Conservation (phyloP, 1,140 invertebrate genomes). For the Portunus trituberculatus region DNA sequence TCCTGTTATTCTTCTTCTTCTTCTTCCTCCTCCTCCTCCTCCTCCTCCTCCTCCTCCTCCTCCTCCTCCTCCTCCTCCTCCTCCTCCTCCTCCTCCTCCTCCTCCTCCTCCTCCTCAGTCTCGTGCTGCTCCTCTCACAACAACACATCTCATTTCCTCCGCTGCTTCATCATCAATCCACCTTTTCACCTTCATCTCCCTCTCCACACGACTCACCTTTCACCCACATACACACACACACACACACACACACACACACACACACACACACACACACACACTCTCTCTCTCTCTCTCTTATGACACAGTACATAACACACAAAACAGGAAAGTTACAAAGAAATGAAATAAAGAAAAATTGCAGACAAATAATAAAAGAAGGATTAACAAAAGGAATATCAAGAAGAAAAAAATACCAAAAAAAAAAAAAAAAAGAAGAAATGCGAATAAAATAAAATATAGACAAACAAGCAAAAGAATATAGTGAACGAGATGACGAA, state of each 20-base stretch:
- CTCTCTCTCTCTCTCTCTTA: neutral
- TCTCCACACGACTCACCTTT: neutral
- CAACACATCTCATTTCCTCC: slow-evolving; percentile 12
- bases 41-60: neutral
- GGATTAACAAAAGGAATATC: too few species aligned
- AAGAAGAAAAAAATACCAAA: too few species aligned
- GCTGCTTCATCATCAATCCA: neutral
- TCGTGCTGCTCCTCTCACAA: neutral
- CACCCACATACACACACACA: neutral
- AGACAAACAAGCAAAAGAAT: too few species aligned
- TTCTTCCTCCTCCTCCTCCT: neutral
- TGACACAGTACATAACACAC: neutral
- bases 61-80: neutral
- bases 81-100: neutral
- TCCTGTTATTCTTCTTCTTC: too few species aligned
- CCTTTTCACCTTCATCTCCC: slow-evolving; percentile 31
- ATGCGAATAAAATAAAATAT: too few species aligned
- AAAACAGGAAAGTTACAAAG: neutral
- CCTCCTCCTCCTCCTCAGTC: neutral
- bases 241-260: too few species aligned
- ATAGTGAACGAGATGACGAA: too few species aligned
- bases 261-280: too few species aligned
- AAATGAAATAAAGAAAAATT: too few species aligned
- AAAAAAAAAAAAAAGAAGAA: too few species aligned
- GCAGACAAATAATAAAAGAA: too few species aligned